Evolutionary conservation across 2,113 vertebrate species (phyloP).

Genomic region (Lophochroa leadbeateri): DNA sequence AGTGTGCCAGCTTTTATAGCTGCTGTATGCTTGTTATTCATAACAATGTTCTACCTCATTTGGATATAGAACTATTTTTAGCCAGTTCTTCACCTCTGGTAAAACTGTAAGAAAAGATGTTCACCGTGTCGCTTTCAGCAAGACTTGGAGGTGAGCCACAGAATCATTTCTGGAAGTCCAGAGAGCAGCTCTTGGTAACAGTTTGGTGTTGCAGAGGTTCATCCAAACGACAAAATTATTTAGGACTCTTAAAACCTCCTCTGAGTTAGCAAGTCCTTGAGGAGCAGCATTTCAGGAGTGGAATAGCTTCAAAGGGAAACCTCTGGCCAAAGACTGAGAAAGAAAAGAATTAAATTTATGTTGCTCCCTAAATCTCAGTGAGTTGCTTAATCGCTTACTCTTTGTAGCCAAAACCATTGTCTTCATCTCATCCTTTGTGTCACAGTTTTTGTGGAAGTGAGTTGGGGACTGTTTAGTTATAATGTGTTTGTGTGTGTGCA

Average conservation of each 20-base stretch:
- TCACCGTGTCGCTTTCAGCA: not conserved
- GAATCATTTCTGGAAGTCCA: not conserved
- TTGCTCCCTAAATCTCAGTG: not conserved
- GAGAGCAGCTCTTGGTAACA: not conserved
- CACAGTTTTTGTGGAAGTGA: not conserved
- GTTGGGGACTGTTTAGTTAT: not conserved
- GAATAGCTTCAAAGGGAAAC: not conserved
- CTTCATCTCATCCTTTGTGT: not conserved
- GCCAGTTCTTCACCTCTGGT: not conserved
- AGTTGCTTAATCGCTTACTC: not conserved
- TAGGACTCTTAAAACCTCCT: not conserved
- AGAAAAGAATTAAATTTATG: not conserved
- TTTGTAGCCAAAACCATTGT: not conserved
- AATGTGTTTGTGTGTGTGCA: not conserved
- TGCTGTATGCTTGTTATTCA: accelerated
- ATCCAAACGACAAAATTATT: not conserved
- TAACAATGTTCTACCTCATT: not conserved
- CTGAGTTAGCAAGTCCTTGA: not conserved
- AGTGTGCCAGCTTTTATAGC: not conserved
- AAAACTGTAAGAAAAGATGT: not conserved
- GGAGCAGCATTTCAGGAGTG: accelerated
- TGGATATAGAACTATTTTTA: not conserved
- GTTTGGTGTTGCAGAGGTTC: not conserved
- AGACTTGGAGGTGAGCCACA: not conserved
- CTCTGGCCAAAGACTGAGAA: not conserved